Percentiles rank a stretch among this genome's conserved stretches.
phyloP scores from a whole-genome alignment of 2,113 vertebrate genomes.

The Nycticryphes semicollaris region DNA sequence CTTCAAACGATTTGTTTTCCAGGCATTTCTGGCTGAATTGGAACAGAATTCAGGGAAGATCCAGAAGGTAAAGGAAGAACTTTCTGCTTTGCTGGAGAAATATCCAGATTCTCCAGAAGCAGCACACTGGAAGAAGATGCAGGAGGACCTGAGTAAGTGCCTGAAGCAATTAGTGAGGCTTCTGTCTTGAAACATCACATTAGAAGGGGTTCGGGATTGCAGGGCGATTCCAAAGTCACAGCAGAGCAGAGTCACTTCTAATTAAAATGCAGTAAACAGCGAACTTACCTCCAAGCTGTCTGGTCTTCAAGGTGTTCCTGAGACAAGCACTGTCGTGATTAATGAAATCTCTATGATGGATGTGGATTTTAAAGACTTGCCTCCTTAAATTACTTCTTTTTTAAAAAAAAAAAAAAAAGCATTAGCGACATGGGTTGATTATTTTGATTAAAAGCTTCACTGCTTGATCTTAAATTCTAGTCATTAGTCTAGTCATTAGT shows the following conservation, averaged over 20 bases:
- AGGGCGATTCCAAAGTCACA: conserved; percentile 18
- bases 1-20: not conserved
- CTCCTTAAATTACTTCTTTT: not conserved
- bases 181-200: not conserved
- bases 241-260: conserved; percentile 20
- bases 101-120: conserved; percentile 92
- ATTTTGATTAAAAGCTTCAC: conserved; percentile 16
- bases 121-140: conserved; percentile 88
- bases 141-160: conserved; percentile 89
- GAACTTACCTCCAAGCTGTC: not conserved
- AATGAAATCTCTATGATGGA: not conserved
- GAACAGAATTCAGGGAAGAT: conserved; percentile 88
- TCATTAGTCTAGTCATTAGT: conserved; percentile 4
- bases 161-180: not conserved
- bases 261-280: conserved; percentile 26
- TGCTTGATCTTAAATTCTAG: not conserved
- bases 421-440: not conserved
- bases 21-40: conserved; percentile 91
- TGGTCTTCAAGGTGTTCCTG: conserved; percentile 28
- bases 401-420: not conserved
- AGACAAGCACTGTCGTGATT: not conserved
- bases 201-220: not conserved
- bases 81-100: conserved; percentile 85
- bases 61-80: conserved; percentile 85
- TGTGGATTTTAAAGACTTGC: not conserved